Percentiles rank a stretch among this genome's conserved stretches.
Conservation (phyloP, 2,888 invertebrate species). For the Pyrochroa serraticornis region DNA sequence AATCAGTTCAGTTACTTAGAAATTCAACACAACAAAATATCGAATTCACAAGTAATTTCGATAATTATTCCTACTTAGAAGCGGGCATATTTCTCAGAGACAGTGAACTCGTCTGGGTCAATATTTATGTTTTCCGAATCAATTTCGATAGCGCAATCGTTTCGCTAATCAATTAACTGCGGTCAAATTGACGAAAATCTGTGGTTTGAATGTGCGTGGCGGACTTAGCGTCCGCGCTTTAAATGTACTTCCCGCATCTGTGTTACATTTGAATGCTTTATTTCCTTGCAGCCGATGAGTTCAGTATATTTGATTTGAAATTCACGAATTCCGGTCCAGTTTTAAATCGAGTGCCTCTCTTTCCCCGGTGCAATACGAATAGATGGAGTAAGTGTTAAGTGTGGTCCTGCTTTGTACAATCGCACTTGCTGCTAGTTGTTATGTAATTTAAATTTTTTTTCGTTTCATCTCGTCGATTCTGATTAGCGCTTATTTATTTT, state of each 20-base stretch:
- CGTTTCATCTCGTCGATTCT: constrained; percentile 3
- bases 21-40: background rate
- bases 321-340: constrained; percentile 53
- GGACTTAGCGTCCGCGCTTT: constrained; percentile 2
- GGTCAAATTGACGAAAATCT: no score
- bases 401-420: constrained; percentile 27
- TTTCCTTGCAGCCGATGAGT: constrained; percentile 43
- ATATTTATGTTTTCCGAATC: no score
- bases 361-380: constrained; percentile 54
- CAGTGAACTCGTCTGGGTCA: no score
- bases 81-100: no score
- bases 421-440: constrained; percentile 3
- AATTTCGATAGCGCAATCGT: no score
- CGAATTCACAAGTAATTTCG: no score
- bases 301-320: constrained; percentile 56
- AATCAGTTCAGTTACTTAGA: background rate
- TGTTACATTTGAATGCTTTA: constrained; percentile 14
- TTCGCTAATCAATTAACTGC: no score
- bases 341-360: constrained; percentile 54
- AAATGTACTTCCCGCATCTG: constrained; percentile 11
- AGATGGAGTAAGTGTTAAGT: constrained; percentile 55
- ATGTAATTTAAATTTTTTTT: constrained; percentile 1
- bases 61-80: no score
- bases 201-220: background rate
- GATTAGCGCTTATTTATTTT: constrained; percentile 12